phyloP scores from a whole-genome alignment of 2,113 vertebrate genomes.

The Lepisosteus oculatus region DNA sequence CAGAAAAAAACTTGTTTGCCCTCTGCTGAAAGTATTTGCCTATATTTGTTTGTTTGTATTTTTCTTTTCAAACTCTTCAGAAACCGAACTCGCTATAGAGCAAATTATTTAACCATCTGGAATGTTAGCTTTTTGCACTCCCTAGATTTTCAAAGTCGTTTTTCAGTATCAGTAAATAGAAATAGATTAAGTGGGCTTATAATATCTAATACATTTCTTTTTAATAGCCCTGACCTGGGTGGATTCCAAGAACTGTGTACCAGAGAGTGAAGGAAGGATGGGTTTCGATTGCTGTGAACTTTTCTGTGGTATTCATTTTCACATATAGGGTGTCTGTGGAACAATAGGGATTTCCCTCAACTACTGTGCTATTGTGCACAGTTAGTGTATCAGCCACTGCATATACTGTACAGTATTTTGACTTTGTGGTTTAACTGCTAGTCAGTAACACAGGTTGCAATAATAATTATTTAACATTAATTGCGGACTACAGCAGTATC shows the following conservation, averaged over 20 bases:
- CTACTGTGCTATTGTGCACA: background rate
- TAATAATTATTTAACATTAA: too few relatives aligned
- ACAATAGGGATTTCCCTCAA: background rate
- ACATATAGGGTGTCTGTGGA: slow-evolving; percentile 6
- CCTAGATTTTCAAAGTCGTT: background rate
- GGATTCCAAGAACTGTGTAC: background rate
- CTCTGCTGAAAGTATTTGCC: slow-evolving; percentile 21
- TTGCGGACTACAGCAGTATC: too few relatives aligned
- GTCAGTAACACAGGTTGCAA: too few relatives aligned
- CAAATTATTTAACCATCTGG: slow-evolving; percentile 12
- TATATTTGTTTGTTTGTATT: slow-evolving; percentile 26
- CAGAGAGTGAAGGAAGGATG: background rate
- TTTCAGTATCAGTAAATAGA: slow-evolving; percentile 9
- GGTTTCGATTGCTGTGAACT: background rate
- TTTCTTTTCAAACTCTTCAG: background rate
- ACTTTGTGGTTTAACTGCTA: background rate
- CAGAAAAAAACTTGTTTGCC: slow-evolving; percentile 14
- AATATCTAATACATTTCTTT: slow-evolving; percentile 3
- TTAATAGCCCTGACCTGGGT: too few relatives aligned
- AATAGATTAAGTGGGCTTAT: slow-evolving; percentile 2
- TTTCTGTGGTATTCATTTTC: background rate
- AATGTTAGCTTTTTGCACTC: slow-evolving; percentile 25
- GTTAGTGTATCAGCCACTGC: too few relatives aligned
- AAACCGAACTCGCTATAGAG: background rate
- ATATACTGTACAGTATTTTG: background rate